phyloP scores from a whole-genome alignment of 2,797 vertebrate species.

The Streptopelia turtur region DNA sequence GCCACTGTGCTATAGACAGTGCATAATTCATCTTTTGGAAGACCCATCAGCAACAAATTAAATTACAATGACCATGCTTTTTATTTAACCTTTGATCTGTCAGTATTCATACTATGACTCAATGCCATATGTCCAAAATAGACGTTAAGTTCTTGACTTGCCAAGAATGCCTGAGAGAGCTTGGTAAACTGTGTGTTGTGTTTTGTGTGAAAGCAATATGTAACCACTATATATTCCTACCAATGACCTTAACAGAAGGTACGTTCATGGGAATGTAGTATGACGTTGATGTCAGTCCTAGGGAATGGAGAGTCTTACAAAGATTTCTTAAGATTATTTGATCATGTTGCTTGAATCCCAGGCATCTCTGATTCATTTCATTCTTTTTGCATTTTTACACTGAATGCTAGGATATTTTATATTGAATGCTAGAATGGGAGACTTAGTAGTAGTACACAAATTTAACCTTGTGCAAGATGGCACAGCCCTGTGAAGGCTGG shows the following conservation, averaged over 20 bases:
- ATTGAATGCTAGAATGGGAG: neutral
- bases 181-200: neutral
- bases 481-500: neutral
- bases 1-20: neutral
- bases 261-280: neutral
- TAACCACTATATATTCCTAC: neutral
- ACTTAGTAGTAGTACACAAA: neutral
- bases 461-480: neutral
- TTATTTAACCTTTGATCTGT: neutral
- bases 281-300: neutral
- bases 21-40: neutral
- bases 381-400: neutral
- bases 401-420: neutral
- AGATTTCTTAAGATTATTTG: conserved; percentile 2
- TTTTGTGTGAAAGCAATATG: neutral
- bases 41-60: neutral
- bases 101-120: neutral
- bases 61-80: neutral
- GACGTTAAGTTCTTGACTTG: neutral
- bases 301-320: neutral
- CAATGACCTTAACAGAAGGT: neutral
- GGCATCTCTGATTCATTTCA: neutral
- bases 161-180: neutral
- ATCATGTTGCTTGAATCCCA: neutral
- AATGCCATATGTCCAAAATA: neutral